These are phyloP conservation scores for Escarpia spicata DNA, from an alignment of 2,888 invertebrate species.

Conservation along the genomic window DNA sequence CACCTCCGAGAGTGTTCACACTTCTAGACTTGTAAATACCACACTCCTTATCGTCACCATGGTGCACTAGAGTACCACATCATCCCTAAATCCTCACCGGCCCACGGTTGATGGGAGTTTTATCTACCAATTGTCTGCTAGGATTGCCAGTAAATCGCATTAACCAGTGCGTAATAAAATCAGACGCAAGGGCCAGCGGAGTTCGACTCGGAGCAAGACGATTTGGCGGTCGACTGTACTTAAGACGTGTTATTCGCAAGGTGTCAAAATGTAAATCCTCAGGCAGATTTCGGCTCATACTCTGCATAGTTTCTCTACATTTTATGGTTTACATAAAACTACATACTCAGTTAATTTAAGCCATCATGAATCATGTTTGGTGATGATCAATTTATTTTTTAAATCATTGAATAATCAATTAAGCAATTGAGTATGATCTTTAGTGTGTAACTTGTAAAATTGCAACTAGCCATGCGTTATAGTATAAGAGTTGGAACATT, in stretches of 20 bases:
- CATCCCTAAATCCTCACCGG: not conserved
- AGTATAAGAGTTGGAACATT: too few species aligned
- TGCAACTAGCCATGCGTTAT: too few species aligned
- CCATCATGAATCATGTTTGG: too few species aligned
- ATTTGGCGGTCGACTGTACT: not conserved
- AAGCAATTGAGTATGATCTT: too few species aligned
- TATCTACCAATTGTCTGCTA: constrained; percentile 16
- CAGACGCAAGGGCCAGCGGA: constrained; percentile 9
- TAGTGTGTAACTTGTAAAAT: too few species aligned
- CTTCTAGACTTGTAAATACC: not conserved
- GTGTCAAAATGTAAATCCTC: not conserved
- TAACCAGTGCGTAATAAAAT: constrained; percentile 2
- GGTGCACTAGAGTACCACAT: not conserved
- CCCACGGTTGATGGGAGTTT: not conserved
- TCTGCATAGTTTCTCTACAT: not conserved
- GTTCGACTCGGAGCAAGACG: not conserved
- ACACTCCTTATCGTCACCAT: not conserved
- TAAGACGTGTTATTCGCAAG: not conserved
- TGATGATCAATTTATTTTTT: too few species aligned
- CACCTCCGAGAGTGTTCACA: not conserved
- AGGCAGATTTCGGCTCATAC: not conserved
- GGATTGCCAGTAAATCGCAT: constrained; percentile 16
- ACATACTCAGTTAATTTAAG: too few species aligned
- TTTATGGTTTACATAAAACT: not conserved
- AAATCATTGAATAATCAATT: too few species aligned